phyloP scores from a whole-genome alignment of 2,797 vertebrate species.

The Prionace glauca region DNA sequence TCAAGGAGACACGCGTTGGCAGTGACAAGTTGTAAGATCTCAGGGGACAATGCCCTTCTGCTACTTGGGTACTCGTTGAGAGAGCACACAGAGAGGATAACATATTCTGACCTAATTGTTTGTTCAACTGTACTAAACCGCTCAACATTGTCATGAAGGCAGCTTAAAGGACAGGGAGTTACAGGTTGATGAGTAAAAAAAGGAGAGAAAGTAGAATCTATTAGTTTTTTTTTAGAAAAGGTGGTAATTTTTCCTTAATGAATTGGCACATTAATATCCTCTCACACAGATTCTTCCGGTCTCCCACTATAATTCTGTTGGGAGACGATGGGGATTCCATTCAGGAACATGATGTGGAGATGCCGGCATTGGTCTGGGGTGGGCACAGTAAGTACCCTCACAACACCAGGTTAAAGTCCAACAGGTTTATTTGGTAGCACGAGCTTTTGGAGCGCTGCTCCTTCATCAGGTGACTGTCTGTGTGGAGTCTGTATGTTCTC shows the following conservation, averaged over 20 bases:
- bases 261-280: not conserved
- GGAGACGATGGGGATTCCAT: not conserved
- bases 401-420: no score
- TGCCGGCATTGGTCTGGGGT: no score
- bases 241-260: not conserved
- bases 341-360: not conserved
- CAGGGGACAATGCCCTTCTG: not conserved
- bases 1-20: not conserved
- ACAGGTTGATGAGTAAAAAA: not conserved
- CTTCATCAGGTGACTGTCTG: no score
- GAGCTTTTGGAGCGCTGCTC: no score
- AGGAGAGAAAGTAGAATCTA: not conserved
- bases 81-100: not conserved
- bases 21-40: not conserved
- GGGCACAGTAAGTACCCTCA: no score
- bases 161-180: not conserved
- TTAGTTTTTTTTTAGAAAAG: not conserved
- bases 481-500: no score
- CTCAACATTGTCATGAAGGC: not conserved
- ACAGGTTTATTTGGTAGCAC: no score
- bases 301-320: not conserved
- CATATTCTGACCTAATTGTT: slow-evolving; percentile 17
- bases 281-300: not conserved
- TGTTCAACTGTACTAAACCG: not conserved
- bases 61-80: no score